These are phyloP conservation scores for Ursus arctos DNA, from an alignment of 2,113 vertebrate species.

Conservation along the genomic window DNA sequence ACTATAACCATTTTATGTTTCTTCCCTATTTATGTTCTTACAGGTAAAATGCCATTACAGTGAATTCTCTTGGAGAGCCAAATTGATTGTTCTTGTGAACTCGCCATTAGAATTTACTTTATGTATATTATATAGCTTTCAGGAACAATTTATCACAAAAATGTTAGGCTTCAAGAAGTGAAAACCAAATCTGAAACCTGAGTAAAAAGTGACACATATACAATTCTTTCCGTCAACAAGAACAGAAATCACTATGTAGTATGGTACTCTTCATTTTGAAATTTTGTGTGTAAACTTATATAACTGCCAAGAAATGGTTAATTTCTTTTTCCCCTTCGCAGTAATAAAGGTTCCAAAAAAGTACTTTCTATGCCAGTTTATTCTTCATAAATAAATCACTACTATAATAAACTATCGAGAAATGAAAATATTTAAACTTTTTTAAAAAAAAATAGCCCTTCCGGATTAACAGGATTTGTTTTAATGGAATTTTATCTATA, in stretches of 20 bases:
- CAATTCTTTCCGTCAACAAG: constrained; percentile 24
- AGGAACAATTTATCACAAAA: constrained; percentile 34
- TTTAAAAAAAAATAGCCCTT: constrained; percentile 47
- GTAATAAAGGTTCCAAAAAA: constrained; percentile 44
- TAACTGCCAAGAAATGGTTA: constrained; percentile 48
- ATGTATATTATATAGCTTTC: not conserved
- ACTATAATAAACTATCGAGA: constrained; percentile 17
- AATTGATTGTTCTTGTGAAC: not conserved
- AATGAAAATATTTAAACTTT: constrained; percentile 62
- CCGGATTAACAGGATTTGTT: constrained; percentile 48
- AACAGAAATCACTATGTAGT: not conserved
- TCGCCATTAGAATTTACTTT: constrained; percentile 11
- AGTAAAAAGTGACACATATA: not conserved
- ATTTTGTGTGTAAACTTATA: constrained; percentile 37
- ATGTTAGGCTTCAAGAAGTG: not conserved
- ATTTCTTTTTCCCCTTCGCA: constrained; percentile 31
- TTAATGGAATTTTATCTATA: constrained; percentile 46
- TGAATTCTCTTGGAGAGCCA: constrained; percentile 34
- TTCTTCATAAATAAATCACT: constrained; percentile 59
- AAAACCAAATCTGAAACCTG: constrained; percentile 46
- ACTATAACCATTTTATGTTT: constrained; percentile 39
- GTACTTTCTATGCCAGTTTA: not conserved
- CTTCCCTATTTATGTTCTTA: not conserved
- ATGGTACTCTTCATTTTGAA: constrained; percentile 33
- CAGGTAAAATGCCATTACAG: constrained; percentile 14